A percentile compares a stretch with the other conserved stretches of the same genome.
Evolutionary conservation across 1,140 invertebrate species (phyloP).

Genomic region (Stenopsyche tienmushanensis): DNA sequence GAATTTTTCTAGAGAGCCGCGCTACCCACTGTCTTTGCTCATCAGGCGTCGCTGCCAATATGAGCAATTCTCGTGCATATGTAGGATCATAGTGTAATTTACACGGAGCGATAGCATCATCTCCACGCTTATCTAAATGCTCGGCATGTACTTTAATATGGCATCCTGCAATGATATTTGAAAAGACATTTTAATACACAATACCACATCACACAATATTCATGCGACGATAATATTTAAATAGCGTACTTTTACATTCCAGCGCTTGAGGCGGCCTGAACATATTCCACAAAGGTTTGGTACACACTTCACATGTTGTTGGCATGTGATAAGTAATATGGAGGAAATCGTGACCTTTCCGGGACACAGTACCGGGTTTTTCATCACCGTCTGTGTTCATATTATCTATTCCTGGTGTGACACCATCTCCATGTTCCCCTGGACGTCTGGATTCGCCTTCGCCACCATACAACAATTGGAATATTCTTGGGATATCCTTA

Average conservation of each 20-base stretch:
- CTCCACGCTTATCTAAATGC: conserved; percentile 76
- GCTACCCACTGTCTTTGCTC: conserved; percentile 93
- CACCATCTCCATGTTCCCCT: conserved; percentile 63
- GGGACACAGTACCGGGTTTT: conserved; percentile 75
- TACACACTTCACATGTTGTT: conserved; percentile 95
- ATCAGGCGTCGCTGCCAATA: conserved; percentile 79
- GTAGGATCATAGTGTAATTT: conserved; percentile 93
- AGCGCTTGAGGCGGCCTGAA: conserved; percentile 94
- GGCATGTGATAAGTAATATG: conserved; percentile 97
- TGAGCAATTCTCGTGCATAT: conserved; percentile 86
- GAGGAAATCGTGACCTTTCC: conserved; percentile 96
- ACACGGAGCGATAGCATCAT: conserved; percentile 81
- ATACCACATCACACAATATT: not conserved
- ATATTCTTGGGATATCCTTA: conserved; percentile 98
- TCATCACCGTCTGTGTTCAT: conserved; percentile 57
- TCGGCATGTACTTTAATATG: conserved; percentile 96
- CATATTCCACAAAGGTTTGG: conserved; percentile 95
- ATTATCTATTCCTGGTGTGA: conserved; percentile 18
- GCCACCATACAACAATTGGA: conserved; percentile 92
- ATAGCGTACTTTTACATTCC: conserved; percentile 92
- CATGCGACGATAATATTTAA: conserved; percentile 35
- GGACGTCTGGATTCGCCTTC: conserved; percentile 89
- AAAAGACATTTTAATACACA: not conserved
- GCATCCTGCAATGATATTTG: conserved; percentile 69
- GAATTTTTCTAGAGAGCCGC: conserved; percentile 86